Base-by-base conservation (phyloP, 2,888 invertebrate genomes). In the Hyppa rectilinea region DNA sequence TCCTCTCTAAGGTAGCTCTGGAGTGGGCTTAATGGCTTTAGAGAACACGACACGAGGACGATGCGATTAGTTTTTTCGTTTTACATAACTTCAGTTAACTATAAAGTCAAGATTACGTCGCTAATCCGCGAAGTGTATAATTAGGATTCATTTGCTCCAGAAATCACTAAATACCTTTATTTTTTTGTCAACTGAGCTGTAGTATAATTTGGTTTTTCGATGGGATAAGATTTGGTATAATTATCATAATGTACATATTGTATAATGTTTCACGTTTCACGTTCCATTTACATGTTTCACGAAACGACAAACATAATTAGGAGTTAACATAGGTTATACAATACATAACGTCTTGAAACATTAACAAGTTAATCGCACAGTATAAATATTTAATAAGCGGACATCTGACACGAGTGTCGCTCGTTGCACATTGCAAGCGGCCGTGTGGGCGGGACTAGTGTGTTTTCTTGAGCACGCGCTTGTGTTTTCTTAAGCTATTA, bases 1-100 rank as follows among this genome's bases (percentile, higher is more conserved):
- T 87, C 85, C 81, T 79, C 75, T 69, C 70, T 67, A 68, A 88
- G 86, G 85, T 87, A 77, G 75, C 65, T 7, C 23, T 78, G 55
- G 36, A 60, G 36, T 49, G 23, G 3, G 4, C 1, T 80, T 81
- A 81, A 81, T 40, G 2, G 4, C 3, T 77, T 81, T 83, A 84
- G 45, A 66, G 17, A 14, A 20, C 12, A 67, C 83, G 81, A 77
- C 34, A 72, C 83, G 83, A 74, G 58, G 50, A 66, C 74, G 78
- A 72, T 40, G n/a, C 80, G 79, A 68, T 52, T 17, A 34, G 4
- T 1, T 50, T 47, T 49, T 26, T 12, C 2, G 6, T 26, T 50
- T 50, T 29, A 49, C 23, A 23, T 23, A 2, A 50, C 7, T 6
- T 26, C 17, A 29, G 26, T 26, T 49, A 2, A 9, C 29, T 50